A percentile compares a stretch with the other conserved stretches of the same genome.
These are phyloP conservation scores for Telenomus remus DNA, from an alignment of 1,140 invertebrate genomes.

Conservation along the genomic window DNA sequence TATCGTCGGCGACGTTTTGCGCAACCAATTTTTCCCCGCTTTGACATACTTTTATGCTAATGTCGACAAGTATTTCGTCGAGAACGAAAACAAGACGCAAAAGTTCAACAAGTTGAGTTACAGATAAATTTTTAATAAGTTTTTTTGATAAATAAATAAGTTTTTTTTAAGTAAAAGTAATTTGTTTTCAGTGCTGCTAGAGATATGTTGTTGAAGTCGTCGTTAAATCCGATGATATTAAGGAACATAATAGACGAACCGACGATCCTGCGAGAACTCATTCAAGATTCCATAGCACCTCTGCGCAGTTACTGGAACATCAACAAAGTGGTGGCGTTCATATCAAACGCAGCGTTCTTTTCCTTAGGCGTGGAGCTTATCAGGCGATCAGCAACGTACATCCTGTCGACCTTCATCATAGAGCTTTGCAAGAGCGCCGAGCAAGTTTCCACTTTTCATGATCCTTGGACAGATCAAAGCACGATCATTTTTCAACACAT, in stretches of 20 bases:
- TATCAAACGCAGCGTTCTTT: slow-evolving; percentile 66
- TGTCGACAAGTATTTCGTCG: slow-evolving; percentile 68
- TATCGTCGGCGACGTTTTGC: slow-evolving; percentile 58
- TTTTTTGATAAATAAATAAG: slow-evolving; percentile 5
- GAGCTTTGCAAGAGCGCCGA: slow-evolving; percentile 65
- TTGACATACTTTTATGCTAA: slow-evolving; percentile 69
- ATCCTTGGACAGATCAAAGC: slow-evolving; percentile 67
- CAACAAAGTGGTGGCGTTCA: slow-evolving; percentile 64
- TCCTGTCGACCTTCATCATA: slow-evolving; percentile 67
- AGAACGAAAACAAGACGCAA: slow-evolving; percentile 70
- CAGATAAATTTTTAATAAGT: no score
- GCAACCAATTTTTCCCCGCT: slow-evolving; percentile 65
- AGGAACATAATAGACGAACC: slow-evolving; percentile 64
- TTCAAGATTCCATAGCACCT: slow-evolving; percentile 67
- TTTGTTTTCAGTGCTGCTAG: slow-evolving; percentile 61
- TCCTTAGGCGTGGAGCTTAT: slow-evolving; percentile 61
- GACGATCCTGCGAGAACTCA: slow-evolving; percentile 68
- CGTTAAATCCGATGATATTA: slow-evolving; percentile 64
- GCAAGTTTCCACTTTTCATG: slow-evolving; percentile 62
- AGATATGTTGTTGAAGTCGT: slow-evolving; percentile 66
- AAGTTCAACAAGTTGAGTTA: slow-evolving; percentile 67
- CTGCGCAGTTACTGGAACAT: slow-evolving; percentile 67
- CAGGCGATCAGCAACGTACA: slow-evolving; percentile 63
- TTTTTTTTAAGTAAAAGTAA: slow-evolving; percentile 1
- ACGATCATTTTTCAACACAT: slow-evolving; percentile 67